Conservation (phyloP, 2,797 vertebrate species). For the Leptoclinus maculatus region DNA sequence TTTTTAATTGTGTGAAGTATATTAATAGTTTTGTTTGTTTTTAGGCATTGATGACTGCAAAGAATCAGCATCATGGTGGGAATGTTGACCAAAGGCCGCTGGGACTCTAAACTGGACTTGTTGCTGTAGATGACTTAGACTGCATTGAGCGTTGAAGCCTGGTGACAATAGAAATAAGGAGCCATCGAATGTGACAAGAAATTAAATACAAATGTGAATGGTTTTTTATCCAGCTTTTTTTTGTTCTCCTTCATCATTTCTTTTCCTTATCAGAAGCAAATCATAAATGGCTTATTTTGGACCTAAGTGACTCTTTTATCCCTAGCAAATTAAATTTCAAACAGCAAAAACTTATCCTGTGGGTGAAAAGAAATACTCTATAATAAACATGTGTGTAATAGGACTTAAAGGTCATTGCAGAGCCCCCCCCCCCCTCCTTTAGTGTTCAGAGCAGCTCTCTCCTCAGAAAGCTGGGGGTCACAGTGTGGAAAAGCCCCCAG, state of each 20-base stretch:
- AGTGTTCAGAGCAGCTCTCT: constrained; percentile 62
- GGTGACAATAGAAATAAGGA: background rate
- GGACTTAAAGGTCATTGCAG: constrained; percentile 39
- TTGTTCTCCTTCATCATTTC: background rate
- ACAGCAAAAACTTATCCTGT: background rate
- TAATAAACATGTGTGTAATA: constrained; percentile 37
- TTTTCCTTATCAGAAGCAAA: background rate
- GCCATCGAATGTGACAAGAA: background rate
- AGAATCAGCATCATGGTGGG: background rate
- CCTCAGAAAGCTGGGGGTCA: constrained; percentile 69
- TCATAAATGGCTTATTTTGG: background rate
- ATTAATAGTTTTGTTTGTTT: constrained; percentile 49
- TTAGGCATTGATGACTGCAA: constrained; percentile 19
- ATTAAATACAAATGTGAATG: background rate
- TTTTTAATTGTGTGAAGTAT: background rate
- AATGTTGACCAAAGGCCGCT: constrained; percentile 11
- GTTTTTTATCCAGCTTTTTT: background rate
- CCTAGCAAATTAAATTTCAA: background rate
- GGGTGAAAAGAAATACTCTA: constrained; percentile 13
- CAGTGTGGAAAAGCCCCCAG: constrained; percentile 75
- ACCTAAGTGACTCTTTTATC: background rate
- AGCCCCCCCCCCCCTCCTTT: constrained; percentile 31
- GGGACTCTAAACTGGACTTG: constrained; percentile 28
- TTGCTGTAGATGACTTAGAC: background rate
- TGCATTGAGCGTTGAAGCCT: background rate